Conservation (phyloP, 2,797 vertebrate species). For the Clarias platycephalus region DNA sequence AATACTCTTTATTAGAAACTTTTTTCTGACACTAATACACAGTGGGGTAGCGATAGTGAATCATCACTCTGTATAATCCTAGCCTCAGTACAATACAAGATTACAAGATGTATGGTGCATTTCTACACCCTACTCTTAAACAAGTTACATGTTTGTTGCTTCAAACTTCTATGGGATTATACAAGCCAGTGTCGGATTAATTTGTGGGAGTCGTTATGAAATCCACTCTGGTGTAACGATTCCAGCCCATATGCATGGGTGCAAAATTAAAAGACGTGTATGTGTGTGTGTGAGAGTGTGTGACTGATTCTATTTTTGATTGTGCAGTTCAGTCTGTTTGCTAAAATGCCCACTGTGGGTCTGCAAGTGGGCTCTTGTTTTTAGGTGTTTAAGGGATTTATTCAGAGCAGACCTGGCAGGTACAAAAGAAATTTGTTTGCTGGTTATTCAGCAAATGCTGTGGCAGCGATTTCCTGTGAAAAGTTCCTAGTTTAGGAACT, state of each 20-base stretch:
- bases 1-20: neutral
- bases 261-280: neutral
- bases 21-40: constrained; percentile 15
- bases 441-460: constrained; percentile 17
- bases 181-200: neutral
- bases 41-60: neutral
- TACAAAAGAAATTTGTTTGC: constrained; percentile 35
- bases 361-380: constrained; percentile 4
- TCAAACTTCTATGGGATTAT: constrained; percentile 4
- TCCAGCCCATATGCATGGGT: neutral
- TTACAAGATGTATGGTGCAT: neutral
- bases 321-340: neutral
- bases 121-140: neutral
- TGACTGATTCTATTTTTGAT: neutral
- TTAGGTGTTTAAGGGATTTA: constrained; percentile 24
- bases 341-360: neutral
- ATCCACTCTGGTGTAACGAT: constrained; percentile 22
- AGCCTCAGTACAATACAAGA: neutral
- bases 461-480: constrained; percentile 12
- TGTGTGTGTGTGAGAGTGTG: neutral
- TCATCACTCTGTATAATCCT: neutral
- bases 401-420: constrained; percentile 16
- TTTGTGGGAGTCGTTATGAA: constrained; percentile 26
- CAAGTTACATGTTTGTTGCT: neutral
- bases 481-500: constrained; percentile 17